Percentiles rank a stretch among this genome's conserved stretches.
Evolutionary conservation across 2,888 invertebrate species (phyloP).

Genomic region (Andrena trimmerana): DNA sequence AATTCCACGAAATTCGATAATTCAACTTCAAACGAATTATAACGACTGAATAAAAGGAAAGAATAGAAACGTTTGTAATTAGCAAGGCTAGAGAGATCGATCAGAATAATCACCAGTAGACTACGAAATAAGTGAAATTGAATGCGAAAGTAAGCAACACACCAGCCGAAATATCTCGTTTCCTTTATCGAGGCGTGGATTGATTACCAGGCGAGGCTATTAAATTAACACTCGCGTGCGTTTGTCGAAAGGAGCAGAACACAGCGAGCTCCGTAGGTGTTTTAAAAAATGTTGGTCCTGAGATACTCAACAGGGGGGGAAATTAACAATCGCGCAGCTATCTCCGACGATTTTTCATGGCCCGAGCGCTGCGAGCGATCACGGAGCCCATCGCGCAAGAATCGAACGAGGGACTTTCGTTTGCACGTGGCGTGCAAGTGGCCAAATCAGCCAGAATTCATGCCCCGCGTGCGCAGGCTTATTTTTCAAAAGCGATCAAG

Average conservation of each 20-base stretch:
- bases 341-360: conserved; percentile 30
- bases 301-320: not conserved
- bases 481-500: conserved; percentile 63
- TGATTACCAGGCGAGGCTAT: conserved; percentile 25
- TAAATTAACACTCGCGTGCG: conserved; percentile 13
- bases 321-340: conserved; percentile 26
- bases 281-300: not conserved
- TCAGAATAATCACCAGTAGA: not conserved
- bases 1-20: no score
- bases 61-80: no score
- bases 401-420: conserved; percentile 29
- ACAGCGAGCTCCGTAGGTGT: not conserved
- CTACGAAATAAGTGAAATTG: not conserved
- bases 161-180: not conserved
- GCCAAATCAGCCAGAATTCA: conserved; percentile 53
- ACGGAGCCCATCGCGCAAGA: not conserved
- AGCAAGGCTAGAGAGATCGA: no score
- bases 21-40: no score
- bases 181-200: not conserved
- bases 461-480: conserved; percentile 38
- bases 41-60: no score
- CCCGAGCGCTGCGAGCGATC: not conserved
- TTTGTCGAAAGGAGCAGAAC: conserved; percentile 9
- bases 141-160: conserved; percentile 3
- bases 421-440: conserved; percentile 5